These are phyloP conservation scores for Dryobotodes eremita DNA, from an alignment of 2,888 invertebrate species.

Conservation along the genomic window DNA sequence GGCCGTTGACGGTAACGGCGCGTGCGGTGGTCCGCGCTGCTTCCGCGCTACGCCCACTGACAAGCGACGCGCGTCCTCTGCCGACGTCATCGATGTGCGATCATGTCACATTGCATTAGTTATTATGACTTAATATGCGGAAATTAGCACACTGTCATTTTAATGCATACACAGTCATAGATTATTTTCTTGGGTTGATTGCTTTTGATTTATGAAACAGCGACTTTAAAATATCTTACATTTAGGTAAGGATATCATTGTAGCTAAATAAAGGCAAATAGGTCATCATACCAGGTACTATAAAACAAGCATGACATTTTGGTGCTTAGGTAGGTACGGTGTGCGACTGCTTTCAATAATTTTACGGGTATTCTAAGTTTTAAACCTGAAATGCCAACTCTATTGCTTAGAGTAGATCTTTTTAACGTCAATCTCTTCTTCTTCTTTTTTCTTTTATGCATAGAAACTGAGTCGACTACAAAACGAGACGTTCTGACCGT, in stretches of 20 bases:
- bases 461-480: neutral
- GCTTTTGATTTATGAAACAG: neutral
- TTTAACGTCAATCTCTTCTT: no score
- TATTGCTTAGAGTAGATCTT: no score
- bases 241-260: neutral
- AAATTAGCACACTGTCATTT: neutral
- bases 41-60: slow-evolving; percentile 83
- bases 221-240: neutral
- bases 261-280: neutral
- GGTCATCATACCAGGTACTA: neutral
- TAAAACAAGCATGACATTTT: neutral
- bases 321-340: neutral
- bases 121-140: slow-evolving; percentile 25
- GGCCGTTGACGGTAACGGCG: slow-evolving; percentile 85
- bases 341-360: neutral
- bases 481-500: neutral
- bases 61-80: slow-evolving; percentile 70
- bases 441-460: neutral
- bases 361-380: neutral
- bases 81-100: slow-evolving; percentile 61
- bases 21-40: slow-evolving; percentile 78
- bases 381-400: neutral
- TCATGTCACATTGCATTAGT: slow-evolving; percentile 52
- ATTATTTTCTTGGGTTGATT: neutral
- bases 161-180: neutral